A percentile compares a stretch with the other conserved stretches of the same genome.
Conservation (phyloP, 2,888 invertebrate genomes). For the Athalia circularis region DNA sequence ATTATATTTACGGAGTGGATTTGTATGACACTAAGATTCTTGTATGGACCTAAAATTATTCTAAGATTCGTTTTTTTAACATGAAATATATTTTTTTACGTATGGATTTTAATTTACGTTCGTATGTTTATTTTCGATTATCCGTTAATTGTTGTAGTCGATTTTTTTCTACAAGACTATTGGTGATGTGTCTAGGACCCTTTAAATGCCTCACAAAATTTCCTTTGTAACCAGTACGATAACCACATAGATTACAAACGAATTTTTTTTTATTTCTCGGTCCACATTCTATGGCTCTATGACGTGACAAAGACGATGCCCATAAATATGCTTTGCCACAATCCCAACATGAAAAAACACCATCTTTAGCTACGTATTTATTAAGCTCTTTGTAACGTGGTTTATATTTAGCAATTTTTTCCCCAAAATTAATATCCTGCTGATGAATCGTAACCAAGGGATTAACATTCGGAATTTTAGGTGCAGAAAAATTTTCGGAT, state of each 20-base stretch:
- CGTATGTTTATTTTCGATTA: neutral
- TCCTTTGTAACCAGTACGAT: slow-evolving; percentile 50
- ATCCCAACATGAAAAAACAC: slow-evolving; percentile 52
- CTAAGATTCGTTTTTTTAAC: too few species aligned
- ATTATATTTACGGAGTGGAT: too few species aligned
- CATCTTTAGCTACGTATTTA: slow-evolving; percentile 49
- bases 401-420: slow-evolving; percentile 41
- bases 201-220: slow-evolving; percentile 54
- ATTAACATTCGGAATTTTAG: neutral
- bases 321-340: slow-evolving; percentile 54
- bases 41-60: too few species aligned
- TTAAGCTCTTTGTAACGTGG: slow-evolving; percentile 50
- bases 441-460: neutral
- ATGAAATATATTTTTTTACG: neutral
- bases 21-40: too few species aligned
- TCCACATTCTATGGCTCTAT: slow-evolving; percentile 53
- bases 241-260: slow-evolving; percentile 51
- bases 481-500: neutral
- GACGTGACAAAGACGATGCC: slow-evolving; percentile 54
- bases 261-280: slow-evolving; percentile 51
- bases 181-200: slow-evolving; percentile 50
- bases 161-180: slow-evolving; percentile 40
- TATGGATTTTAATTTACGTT: neutral
- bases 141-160: slow-evolving; percentile 2
- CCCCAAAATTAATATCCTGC: slow-evolving; percentile 13